Evolutionary conservation across 2,888 invertebrate genomes (phyloP), one percentile per base, ranked within the genome.

Genomic region (Panzeria rudis): DNA sequence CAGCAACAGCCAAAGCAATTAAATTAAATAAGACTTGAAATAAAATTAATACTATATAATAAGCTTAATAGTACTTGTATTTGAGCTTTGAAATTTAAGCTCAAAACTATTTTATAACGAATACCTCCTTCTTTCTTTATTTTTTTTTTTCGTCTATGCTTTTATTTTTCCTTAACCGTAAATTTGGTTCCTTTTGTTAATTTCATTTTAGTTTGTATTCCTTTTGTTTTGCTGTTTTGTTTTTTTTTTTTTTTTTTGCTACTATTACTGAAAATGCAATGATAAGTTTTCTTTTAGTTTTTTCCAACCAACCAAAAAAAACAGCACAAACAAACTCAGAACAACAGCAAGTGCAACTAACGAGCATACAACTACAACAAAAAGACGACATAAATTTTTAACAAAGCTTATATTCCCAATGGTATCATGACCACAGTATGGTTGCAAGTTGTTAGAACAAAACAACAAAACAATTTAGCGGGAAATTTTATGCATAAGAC

Each of bases 1-100:
- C 44, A 72, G 68, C 32, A 56, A 44, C 15, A 64, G 62, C 35
- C 50, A 66, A 71, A 41, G 44, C 75, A 72, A 79, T 64, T 62
- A 79, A 69, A 25, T 29, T 23, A 52, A 54, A 78, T 13, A 32
- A 64, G 69, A 69, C 17, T 41, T 41, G 17, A 69, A n/a, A 61
- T 17, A 35, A 59, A 71, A 71, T 52, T 64, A 76, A 44, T 25
- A 69, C 54, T 20, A 11, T 2, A 11, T 35, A 73, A 54, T 71
- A 71, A 47, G 79, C 83, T 61, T 77, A 66, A 79, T 35, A 17
- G 29, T 29, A 5, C 29, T 35, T 13, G 13, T 64, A 79, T 29
- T 64, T n/a, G 56, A 2, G 56, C 77, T 69, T 78, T 84, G 75
- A 75, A 71, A 71, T 75, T 71, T 35, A 71, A 69, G 54, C 73